Conservation (phyloP, 2,113 vertebrate genomes). For the Osmerus mordax region DNA sequence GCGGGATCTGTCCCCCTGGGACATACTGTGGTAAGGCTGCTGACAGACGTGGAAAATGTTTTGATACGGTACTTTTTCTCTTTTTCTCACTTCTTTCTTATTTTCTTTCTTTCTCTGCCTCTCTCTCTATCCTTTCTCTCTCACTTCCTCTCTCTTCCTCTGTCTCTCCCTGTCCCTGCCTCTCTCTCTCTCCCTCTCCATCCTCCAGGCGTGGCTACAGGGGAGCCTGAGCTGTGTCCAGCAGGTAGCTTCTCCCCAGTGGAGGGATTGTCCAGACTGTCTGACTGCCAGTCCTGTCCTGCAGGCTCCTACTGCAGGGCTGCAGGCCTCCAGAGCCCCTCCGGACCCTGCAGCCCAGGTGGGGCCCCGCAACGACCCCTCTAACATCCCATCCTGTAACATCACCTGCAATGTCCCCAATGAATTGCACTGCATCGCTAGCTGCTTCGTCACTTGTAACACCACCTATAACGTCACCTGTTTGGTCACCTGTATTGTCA, state of each 20-base stretch:
- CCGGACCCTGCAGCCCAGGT: conserved; percentile 81
- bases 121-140: no score
- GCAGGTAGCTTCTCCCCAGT: conserved; percentile 79
- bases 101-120: no score
- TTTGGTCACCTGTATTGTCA: no score
- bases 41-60: conserved; percentile 9
- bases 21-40: conserved; percentile 79
- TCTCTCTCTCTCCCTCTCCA: background rate
- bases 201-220: conserved; percentile 74
- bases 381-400: no score
- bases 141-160: background rate
- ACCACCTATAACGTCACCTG: no score
- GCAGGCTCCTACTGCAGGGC: conserved; percentile 78
- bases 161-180: background rate
- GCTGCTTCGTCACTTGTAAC: no score
- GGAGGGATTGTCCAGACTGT: conserved; percentile 55
- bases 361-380: conserved; percentile 22
- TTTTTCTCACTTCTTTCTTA: no score
- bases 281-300: conserved; percentile 78
- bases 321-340: conserved; percentile 74
- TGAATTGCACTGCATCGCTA: no score
- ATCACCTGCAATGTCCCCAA: background rate
- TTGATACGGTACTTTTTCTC: background rate
- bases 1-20: conserved; percentile 82
- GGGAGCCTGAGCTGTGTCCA: conserved; percentile 76